Conservation (phyloP, 1,140 invertebrate genomes). For the Paralvinella palmiformis region DNA sequence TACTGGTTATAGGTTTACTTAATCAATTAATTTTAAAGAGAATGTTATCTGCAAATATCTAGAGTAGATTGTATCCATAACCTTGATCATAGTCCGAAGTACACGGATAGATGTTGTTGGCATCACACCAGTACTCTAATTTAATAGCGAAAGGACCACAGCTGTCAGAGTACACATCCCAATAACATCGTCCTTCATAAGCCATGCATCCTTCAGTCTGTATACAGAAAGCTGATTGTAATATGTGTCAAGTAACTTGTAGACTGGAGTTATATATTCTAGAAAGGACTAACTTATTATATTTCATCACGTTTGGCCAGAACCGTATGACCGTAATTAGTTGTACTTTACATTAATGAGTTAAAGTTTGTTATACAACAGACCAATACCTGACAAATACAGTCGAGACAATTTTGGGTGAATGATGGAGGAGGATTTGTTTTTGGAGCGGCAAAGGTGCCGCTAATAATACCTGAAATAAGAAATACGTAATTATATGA, state of each 20-base stretch:
- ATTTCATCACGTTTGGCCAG: neutral
- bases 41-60: neutral
- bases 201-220: constrained; percentile 6
- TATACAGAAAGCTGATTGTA: neutral
- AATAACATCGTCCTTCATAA: constrained; percentile 30
- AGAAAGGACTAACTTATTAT: no score
- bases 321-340: neutral
- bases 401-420: no score
- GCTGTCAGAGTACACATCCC: constrained; percentile 34
- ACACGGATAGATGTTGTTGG: constrained; percentile 22
- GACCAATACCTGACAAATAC: no score
- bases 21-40: no score
- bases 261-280: no score
- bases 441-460: no score
- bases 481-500: no score
- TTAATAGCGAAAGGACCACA: no score
- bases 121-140: no score
- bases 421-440: no score
- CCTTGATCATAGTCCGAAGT: neutral
- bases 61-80: neutral
- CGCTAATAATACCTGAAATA: no score
- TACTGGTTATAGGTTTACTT: neutral
- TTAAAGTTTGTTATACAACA: neutral
- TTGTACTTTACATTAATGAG: neutral
- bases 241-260: no score